Evolutionary conservation across 1,140 invertebrate genomes (phyloP), one percentile per base, ranked within the genome.

Genomic region (Lanistes nyassanus): DNA sequence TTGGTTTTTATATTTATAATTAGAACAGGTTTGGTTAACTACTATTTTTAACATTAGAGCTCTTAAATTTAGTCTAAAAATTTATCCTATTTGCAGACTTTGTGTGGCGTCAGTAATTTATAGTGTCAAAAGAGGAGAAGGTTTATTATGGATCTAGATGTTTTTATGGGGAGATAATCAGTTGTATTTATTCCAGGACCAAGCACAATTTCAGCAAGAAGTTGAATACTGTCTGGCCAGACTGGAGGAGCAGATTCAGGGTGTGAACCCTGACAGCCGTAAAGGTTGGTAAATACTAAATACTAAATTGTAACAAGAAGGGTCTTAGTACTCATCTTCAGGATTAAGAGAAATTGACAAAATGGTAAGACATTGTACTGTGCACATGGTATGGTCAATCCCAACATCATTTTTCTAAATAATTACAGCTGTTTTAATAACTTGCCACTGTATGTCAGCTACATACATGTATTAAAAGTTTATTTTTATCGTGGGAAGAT

Each of bases 191-290:
- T 36, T 37, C 31, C 37, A 56, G 70, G 47, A n/a, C 2, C 73
- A 69, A 62, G 78, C 76, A 7, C 69, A 80, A 42, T 81, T 82
- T 76, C 75, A 82, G n/a, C 42, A 66, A 65, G 81, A 84, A 56
- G 53, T 84, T 19, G 42, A 53, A 9, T 84, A 81, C 81, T 84
- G 83, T 71, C 64, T 84, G 34, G 72, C 79, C 55, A 79, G 82
- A 65, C 55, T 84, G 31, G 75, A 80, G 56, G 71, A 80, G 36
- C 77, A 81, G 42, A 62, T 82, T 7, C 73, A 68, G 60, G 77
- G 68, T 36, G 69, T 75, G 42, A 80, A 79, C 34, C 76, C 79
- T 55, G 71, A 77, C 26, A 78, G 76, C 34, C 79, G 72, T 69
- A 77, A 81, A 80, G 81, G 81, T 82, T 72, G 36, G 6, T 0